Evolutionary conservation across 2,113 vertebrate genomes (phyloP).

Genomic region (Hyla sarda): DNA sequence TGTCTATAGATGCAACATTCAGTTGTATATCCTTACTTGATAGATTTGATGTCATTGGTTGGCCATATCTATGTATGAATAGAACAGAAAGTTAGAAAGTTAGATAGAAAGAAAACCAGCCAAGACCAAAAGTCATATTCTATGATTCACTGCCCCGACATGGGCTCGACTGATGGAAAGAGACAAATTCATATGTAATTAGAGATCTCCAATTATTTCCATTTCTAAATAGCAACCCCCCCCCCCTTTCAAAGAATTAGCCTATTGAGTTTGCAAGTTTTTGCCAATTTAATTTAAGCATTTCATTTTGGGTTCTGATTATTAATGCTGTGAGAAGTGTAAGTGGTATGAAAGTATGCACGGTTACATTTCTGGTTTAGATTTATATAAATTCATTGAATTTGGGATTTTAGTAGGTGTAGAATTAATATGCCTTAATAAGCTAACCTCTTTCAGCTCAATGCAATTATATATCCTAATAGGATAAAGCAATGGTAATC

Average conservation of each 20-base stretch:
- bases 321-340: not conserved
- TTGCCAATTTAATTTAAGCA: slow-evolving; percentile 22
- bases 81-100: no score
- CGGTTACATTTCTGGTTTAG: not conserved
- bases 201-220: no score
- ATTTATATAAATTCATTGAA: not conserved
- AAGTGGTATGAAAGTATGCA: not conserved
- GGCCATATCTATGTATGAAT: no score
- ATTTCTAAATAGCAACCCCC: no score
- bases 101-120: no score
- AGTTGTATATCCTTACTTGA: not conserved
- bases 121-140: no score
- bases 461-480: slow-evolving; percentile 2
- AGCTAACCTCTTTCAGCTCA: not conserved
- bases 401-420: slow-evolving; percentile 32
- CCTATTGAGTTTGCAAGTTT: not conserved
- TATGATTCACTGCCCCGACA: no score
- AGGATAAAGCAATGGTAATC: not conserved
- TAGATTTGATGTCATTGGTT: no score
- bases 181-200: no score
- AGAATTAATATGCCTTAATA: slow-evolving; percentile 16
- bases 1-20: not conserved
- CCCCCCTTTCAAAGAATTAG: not conserved
- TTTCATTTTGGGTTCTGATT: slow-evolving; percentile 4
- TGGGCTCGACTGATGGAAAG: no score